Conservation (phyloP, 2,888 invertebrate species). For the Pachliopta kotzebuea region DNA sequence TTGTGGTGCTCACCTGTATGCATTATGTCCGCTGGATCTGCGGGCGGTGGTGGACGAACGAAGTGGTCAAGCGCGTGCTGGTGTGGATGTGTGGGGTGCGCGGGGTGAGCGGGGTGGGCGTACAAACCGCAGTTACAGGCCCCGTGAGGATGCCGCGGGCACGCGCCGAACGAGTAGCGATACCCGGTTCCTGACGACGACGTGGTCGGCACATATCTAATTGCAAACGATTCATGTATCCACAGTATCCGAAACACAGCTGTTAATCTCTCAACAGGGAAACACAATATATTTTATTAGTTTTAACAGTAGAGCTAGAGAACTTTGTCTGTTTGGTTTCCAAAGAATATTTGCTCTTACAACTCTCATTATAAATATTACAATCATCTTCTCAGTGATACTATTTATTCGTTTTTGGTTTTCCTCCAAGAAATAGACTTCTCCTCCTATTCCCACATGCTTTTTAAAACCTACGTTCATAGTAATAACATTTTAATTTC, state of each 20-base stretch:
- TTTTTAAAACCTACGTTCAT: too few relatives aligned
- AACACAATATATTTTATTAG: not conserved
- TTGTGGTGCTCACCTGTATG: constrained; percentile 55
- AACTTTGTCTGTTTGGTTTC: not conserved
- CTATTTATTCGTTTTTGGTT: too few relatives aligned
- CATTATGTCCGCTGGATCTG: constrained; percentile 75
- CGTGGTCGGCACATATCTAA: constrained; percentile 82
- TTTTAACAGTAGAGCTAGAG: not conserved
- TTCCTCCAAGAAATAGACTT: too few relatives aligned
- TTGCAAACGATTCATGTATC: constrained; percentile 25
- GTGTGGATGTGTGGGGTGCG: constrained; percentile 75
- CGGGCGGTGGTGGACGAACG: constrained; percentile 72
- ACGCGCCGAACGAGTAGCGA: constrained; percentile 81
- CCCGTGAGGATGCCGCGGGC: constrained; percentile 88
- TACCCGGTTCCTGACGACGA: constrained; percentile 66
- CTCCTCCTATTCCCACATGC: too few relatives aligned
- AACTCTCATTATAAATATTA: too few relatives aligned
- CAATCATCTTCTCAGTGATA: too few relatives aligned
- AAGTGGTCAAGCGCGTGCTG: constrained; percentile 80
- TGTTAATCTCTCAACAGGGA: not conserved
- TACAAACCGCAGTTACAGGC: constrained; percentile 84
- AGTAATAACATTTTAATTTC: too few relatives aligned
- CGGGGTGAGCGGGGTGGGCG: constrained; percentile 73
- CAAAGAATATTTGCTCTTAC: not conserved
- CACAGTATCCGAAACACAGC: not conserved